A percentile compares a stretch with the other conserved stretches of the same genome.
phyloP scores from a whole-genome alignment of 2,797 vertebrate genomes.

The Enteromius argenteus region DNA sequence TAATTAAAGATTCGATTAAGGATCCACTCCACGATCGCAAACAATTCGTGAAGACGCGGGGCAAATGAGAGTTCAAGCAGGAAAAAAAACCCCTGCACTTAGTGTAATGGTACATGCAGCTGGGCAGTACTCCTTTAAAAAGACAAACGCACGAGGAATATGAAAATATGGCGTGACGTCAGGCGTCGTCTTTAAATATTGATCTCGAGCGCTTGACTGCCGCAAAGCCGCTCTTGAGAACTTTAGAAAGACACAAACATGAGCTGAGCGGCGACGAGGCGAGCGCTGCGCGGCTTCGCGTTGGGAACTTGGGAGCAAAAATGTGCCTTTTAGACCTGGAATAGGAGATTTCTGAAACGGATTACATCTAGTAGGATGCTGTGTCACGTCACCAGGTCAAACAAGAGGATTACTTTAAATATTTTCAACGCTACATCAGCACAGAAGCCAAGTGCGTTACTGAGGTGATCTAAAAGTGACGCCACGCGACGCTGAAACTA shows the following conservation, averaged over 20 bases:
- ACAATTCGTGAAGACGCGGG: background rate
- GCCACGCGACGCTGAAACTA: background rate
- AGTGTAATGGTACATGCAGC: background rate
- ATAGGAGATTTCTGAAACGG: constrained; percentile 37
- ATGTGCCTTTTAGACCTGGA: constrained; percentile 21
- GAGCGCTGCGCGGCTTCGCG: constrained; percentile 37
- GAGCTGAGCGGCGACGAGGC: constrained; percentile 55
- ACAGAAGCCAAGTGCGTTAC: background rate
- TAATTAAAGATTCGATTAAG: constrained; percentile 18
- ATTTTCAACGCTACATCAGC: background rate
- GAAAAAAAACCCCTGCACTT: background rate
- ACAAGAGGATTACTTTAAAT: constrained; percentile 36
- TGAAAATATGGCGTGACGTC: constrained; percentile 84
- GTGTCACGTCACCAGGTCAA: constrained; percentile 21
- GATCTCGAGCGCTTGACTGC: constrained; percentile 60
- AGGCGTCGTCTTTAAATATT: constrained; percentile 84
- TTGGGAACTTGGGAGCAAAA: constrained; percentile 35
- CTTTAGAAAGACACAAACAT: constrained; percentile 68
- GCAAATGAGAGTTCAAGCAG: constrained; percentile 10
- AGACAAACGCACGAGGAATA: constrained; percentile 68
- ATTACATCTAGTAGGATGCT: constrained; percentile 44
- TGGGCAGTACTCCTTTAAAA: constrained; percentile 70
- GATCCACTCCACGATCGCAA: background rate
- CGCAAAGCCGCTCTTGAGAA: constrained; percentile 70
- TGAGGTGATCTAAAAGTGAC: constrained; percentile 25